phyloP scores from a whole-genome alignment of 2,888 invertebrate species.

The Apantesis nais region DNA sequence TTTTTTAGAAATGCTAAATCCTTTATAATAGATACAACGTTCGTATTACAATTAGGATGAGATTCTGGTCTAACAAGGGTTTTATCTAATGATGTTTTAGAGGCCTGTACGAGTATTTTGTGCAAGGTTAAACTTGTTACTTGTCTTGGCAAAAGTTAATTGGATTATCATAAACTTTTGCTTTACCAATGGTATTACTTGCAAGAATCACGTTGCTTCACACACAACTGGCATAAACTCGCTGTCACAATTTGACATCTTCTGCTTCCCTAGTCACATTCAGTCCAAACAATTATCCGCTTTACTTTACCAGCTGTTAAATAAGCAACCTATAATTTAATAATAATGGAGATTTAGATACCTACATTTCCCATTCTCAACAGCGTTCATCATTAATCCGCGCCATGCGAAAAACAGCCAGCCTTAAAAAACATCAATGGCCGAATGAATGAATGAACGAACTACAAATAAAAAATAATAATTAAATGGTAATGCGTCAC shows the following conservation, averaged over 20 bases:
- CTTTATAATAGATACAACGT: no score
- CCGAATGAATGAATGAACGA: constrained; percentile 28
- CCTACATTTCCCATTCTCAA: not conserved
- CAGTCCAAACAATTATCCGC: not conserved
- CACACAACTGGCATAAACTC: not conserved
- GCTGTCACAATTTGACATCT: not conserved
- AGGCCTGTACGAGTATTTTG: no score
- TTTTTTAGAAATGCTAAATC: no score
- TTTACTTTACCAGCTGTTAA: not conserved
- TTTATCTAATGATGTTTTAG: no score
- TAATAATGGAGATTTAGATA: not conserved
- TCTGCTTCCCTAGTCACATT: not conserved
- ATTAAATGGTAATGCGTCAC: constrained; percentile 37
- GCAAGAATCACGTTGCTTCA: not conserved
- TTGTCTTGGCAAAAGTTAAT: no score
- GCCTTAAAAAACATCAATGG: constrained; percentile 20
- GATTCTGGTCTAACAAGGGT: no score
- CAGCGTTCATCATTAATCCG: not conserved
- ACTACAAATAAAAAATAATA: constrained; percentile 38
- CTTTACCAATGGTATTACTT: no score
- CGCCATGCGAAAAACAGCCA: constrained; percentile 19
- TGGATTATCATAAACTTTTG: not conserved
- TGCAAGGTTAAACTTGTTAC: no score
- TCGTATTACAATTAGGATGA: no score
- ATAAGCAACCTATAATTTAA: not conserved